These are phyloP conservation scores for Tenthredo amoena DNA, from an alignment of 2,888 invertebrate genomes.

Conservation along the genomic window DNA sequence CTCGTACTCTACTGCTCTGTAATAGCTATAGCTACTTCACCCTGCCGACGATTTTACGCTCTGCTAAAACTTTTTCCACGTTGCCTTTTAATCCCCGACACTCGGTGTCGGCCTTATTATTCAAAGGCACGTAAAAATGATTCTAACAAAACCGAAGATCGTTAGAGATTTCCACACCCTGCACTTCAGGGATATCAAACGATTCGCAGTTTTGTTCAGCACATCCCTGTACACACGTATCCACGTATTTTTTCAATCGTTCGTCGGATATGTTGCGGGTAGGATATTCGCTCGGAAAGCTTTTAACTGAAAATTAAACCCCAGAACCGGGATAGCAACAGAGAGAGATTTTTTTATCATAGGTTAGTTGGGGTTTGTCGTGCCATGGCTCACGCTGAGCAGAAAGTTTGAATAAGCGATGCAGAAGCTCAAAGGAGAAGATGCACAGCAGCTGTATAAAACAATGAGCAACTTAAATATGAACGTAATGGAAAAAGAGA, in stretches of 20 bases:
- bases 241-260: background rate
- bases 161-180: background rate
- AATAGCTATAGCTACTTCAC: background rate
- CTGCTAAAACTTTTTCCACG: background rate
- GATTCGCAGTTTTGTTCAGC: background rate
- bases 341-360: background rate
- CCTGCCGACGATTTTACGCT: background rate
- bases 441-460: background rate
- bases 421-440: background rate
- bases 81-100: constrained; percentile 19
- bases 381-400: background rate
- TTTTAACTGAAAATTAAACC: background rate
- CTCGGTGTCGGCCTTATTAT: constrained; percentile 14
- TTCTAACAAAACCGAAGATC: constrained; percentile 3
- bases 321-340: background rate
- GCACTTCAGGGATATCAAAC: background rate
- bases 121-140: constrained; percentile 34
- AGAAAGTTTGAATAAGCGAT: background rate
- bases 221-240: background rate
- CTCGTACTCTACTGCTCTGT: constrained; percentile 9
- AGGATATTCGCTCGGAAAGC: background rate
- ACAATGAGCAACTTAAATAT: background rate
- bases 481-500: background rate
- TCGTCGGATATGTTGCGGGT: background rate
- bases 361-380: background rate